Percentiles rank a stretch among this genome's conserved stretches.
Conservation (phyloP, 1,140 invertebrate species). For the Gyrodactylus salaris region DNA sequence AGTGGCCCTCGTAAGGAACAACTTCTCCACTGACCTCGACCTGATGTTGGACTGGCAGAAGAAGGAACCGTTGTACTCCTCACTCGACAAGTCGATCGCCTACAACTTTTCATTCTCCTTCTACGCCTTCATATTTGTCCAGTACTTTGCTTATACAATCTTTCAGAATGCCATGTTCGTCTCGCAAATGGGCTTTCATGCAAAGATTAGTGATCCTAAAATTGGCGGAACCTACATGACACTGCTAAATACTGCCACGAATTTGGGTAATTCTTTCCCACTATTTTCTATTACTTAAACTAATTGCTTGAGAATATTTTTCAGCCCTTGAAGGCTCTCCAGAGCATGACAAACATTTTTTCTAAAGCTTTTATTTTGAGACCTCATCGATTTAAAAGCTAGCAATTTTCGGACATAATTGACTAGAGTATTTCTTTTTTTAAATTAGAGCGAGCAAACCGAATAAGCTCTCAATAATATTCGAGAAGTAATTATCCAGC, state of each 20-base stretch:
- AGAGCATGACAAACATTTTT: no score
- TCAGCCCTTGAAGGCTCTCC: no score
- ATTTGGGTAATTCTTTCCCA: constrained; percentile 39
- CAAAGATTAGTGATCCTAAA: constrained; percentile 45
- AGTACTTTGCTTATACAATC: constrained; percentile 53
- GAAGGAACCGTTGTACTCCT: constrained; percentile 38
- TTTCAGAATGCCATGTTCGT: constrained; percentile 40
- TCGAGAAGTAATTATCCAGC: no score
- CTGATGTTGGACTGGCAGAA: not conserved
- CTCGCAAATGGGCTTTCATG: constrained; percentile 39
- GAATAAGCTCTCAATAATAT: no score
- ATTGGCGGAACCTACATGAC: constrained; percentile 99
- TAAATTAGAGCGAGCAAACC: no score
- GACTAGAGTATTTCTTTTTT: no score
- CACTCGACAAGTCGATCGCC: constrained; percentile 28
- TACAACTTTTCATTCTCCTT: constrained; percentile 38
- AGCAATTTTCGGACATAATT: no score
- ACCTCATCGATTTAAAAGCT: no score
- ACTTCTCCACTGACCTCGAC: no score
- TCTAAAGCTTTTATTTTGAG: no score
- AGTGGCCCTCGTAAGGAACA: not conserved
- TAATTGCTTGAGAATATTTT: no score
- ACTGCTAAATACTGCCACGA: constrained; percentile 66
- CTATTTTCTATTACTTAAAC: no score
- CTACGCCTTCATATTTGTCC: constrained; percentile 36